phyloP scores from a whole-genome alignment of 2,888 invertebrate species.

The Conus canariensis region DNA sequence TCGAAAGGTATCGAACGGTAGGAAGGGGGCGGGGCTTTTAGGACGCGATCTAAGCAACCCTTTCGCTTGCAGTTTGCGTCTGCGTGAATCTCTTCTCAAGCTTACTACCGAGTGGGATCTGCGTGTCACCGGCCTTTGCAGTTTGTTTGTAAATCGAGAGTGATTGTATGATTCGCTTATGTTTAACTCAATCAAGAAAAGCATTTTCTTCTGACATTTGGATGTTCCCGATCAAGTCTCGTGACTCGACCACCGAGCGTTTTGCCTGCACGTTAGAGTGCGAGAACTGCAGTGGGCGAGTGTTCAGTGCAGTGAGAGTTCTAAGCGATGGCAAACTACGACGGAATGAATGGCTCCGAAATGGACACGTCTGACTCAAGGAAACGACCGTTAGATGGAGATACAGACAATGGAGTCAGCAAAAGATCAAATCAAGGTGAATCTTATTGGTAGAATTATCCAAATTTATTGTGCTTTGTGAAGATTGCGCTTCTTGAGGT shows the following conservation, averaged over 20 bases:
- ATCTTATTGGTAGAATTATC: constrained; percentile 70
- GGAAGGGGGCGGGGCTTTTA: constrained; percentile 34
- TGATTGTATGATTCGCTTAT: background rate
- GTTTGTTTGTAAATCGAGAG: background rate
- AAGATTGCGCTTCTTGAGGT: constrained; percentile 46
- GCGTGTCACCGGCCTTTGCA: background rate
- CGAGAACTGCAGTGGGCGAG: constrained; percentile 74
- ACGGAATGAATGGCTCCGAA: constrained; percentile 75
- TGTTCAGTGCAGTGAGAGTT: constrained; percentile 46
- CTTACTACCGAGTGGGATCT: background rate
- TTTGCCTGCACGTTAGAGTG: constrained; percentile 71
- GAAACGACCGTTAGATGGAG: constrained; percentile 78
- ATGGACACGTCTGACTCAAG: constrained; percentile 77
- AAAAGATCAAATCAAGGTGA: constrained; percentile 78
- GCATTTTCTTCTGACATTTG: constrained; percentile 16
- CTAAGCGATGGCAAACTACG: constrained; percentile 72
- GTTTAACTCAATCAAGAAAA: background rate
- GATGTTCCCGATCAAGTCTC: constrained; percentile 62
- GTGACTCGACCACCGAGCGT: constrained; percentile 55
- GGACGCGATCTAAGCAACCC: constrained; percentile 11
- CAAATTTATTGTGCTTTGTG: constrained; percentile 54
- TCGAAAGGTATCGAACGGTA: constrained; percentile 28
- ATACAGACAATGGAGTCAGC: constrained; percentile 77
- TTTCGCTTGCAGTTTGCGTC: background rate
- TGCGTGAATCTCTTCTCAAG: background rate